Conservation (phyloP, 2,888 invertebrate genomes). For the Hydriomena furcata region DNA sequence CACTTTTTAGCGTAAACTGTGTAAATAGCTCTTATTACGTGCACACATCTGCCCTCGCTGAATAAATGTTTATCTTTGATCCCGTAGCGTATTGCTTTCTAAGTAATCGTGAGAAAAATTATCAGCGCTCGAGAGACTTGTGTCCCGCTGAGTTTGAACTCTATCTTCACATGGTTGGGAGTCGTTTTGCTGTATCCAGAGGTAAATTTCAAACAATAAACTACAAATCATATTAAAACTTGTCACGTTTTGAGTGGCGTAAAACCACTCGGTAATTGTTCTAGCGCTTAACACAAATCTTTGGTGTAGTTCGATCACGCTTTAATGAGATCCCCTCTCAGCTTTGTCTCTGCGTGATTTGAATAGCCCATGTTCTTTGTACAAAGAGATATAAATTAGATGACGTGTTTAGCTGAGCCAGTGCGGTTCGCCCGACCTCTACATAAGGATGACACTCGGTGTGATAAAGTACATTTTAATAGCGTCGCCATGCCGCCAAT, state of each 20-base stretch:
- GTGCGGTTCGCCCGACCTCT: constrained; percentile 37
- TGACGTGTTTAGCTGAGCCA: constrained; percentile 42
- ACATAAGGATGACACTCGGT: constrained; percentile 39
- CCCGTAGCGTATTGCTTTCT: constrained; percentile 47
- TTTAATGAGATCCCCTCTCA: constrained; percentile 37
- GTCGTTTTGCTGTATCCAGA: constrained; percentile 26
- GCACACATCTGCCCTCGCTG: constrained; percentile 41
- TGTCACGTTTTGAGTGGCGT: constrained; percentile 40
- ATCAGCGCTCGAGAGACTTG: constrained; percentile 32
- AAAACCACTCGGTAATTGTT: constrained; percentile 40
- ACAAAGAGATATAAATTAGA: constrained; percentile 51
- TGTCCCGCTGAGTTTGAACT: constrained; percentile 38
- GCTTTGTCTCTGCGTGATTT: constrained; percentile 32
- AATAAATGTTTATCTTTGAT: constrained; percentile 47
- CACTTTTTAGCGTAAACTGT: constrained; percentile 33
- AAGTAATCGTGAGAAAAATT: constrained; percentile 49
- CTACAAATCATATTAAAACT: constrained; percentile 44
- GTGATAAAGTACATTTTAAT: constrained; percentile 33
- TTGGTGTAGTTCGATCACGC: constrained; percentile 34
- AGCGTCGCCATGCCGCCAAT: constrained; percentile 18
- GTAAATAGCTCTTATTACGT: constrained; percentile 35
- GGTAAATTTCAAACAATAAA: constrained; percentile 42
- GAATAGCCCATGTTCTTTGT: constrained; percentile 38
- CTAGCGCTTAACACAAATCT: constrained; percentile 27
- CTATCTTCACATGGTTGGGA: constrained; percentile 22